Conservation (phyloP, 2,888 invertebrate species). For the Ectemnius lituratus region DNA sequence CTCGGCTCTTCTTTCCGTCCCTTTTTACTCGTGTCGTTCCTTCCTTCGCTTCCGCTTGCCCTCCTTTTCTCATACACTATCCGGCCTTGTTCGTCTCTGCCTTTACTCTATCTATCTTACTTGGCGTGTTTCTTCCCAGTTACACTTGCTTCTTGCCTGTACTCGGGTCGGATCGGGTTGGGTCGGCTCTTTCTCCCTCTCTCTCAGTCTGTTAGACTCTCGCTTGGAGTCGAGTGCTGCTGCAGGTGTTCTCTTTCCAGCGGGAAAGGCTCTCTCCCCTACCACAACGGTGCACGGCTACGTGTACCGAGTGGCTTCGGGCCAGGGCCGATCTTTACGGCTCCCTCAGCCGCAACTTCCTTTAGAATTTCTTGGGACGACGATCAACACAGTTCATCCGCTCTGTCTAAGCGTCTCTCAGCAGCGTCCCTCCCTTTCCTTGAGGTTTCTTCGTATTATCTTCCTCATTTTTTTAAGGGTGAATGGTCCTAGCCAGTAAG, state of each 20-base stretch:
- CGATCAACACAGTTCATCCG: conserved; percentile 22
- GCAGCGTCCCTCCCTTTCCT: background rate
- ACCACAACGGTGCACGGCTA: conserved; percentile 11
- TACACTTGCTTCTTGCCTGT: background rate
- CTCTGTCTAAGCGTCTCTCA: conserved; percentile 17
- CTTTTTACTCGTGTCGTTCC: background rate
- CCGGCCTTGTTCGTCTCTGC: background rate
- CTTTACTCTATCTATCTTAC: background rate
- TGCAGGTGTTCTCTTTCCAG: background rate
- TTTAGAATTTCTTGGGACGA: conserved; percentile 44
- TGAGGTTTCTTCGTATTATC: conserved; percentile 6
- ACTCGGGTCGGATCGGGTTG: background rate
- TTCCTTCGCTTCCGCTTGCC: background rate
- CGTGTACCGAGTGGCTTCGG: conserved; percentile 35
- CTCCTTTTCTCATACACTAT: background rate
- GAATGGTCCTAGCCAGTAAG: background rate
- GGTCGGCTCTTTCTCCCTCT: conserved; percentile 13
- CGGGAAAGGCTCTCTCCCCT: background rate
- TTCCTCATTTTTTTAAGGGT: background rate
- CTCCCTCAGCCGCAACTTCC: conserved; percentile 34
- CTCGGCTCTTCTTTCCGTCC: conserved; percentile 2
- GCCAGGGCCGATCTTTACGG: conserved; percentile 47
- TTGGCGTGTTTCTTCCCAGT: background rate
- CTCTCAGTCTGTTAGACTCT: conserved; percentile 7
- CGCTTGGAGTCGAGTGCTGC: background rate